Base-by-base conservation (phyloP, 2,888 invertebrate species). In the Pterostichus niger region DNA sequence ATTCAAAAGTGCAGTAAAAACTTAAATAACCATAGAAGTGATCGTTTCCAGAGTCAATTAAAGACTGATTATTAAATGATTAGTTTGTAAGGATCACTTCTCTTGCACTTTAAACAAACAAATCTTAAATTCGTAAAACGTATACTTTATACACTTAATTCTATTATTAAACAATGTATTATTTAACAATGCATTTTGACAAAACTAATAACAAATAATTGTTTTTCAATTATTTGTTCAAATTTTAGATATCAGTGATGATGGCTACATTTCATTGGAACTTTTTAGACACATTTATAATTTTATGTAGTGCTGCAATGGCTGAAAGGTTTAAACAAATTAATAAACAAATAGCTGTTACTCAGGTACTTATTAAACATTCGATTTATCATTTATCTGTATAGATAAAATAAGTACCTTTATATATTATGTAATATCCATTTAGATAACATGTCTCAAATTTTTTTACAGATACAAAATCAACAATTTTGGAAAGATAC, bases 231-330 rank as follows among this genome's bases (percentile, higher is more conserved):
- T 54, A 17, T 77, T 77, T 10, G 11, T 15, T 73, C 5, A 40
- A 77, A 52, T 75, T 78, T 46, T 24, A 78, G 78, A 59, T 91
- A 73, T 90, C 93, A 80, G 91, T 93, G 83, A 85, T 93, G 0
- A 86, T 92, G 1, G 92, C 92, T 4, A 94, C 94, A 0, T 92
- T 93, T 71, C 89, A 92, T 3, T 94, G 94, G 94, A 94, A 93
- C 86, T 94, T 93, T 75, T 93, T 93, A 89, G 94, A 94, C 86
- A 88, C 94, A 73, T 92, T 94, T 85, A 92, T 94, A 31, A 94
- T 94, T 87, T 87, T 94, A n/a, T 90, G 94, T 11, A 94, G 94
- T 87, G 91, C 93, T 87, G 94, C 94, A 0, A 87, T 95, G 68
- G 88, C 93, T 0, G 92, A 93, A 6, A 91, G 93, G 54, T 95